A percentile compares a stretch with the other conserved stretches of the same genome.
Evolutionary conservation across 2,113 vertebrate species (phyloP).

Genomic region (Sylvietta virens): DNA sequence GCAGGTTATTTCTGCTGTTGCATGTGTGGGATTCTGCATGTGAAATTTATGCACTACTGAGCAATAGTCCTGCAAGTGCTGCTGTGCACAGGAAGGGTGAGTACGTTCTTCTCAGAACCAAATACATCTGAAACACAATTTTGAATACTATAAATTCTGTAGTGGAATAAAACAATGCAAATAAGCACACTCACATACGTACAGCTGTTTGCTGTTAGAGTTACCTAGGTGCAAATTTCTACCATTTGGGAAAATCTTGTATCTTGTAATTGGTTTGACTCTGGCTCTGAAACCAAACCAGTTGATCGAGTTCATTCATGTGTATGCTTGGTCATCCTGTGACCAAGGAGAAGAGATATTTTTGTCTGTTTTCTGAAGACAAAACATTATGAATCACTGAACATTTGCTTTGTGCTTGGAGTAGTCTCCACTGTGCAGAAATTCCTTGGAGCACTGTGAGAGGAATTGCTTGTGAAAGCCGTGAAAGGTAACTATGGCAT

Average conservation of each 20-base stretch:
- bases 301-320: not conserved
- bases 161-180: not conserved
- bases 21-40: not conserved
- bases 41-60: not conserved
- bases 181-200: rapidly evolving
- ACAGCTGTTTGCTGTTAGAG: not conserved
- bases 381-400: not conserved
- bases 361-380: not conserved
- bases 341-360: not conserved
- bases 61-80: not conserved
- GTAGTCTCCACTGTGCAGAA: not conserved
- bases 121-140: not conserved
- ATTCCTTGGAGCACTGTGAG: not conserved
- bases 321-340: not conserved
- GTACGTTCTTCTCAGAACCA: not conserved
- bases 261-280: not conserved
- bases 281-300: not conserved
- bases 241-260: not conserved
- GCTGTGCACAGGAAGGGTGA: not conserved
- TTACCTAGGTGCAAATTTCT: not conserved
- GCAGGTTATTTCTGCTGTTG: not conserved
- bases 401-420: not conserved
- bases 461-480: not conserved
- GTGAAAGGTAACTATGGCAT: not conserved
- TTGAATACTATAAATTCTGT: not conserved